Percentiles rank a stretch among this genome's conserved stretches.
Evolutionary conservation across 2,888 invertebrate genomes (phyloP).

Genomic region (Apamea sordens): DNA sequence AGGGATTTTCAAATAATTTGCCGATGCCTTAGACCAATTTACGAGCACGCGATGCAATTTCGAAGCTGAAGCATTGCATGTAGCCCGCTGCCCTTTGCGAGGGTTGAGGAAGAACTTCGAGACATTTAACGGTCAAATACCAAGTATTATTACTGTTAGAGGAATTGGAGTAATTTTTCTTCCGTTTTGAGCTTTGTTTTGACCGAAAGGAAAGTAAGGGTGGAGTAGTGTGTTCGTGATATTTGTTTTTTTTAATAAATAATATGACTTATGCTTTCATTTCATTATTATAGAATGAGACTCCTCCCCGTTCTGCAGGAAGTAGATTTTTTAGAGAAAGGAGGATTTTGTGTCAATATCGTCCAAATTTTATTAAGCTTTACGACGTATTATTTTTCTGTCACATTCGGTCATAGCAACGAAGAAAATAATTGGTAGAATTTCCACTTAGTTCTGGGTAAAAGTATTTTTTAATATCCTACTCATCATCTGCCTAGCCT

Average conservation of each 20-base stretch:
- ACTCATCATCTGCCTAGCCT: no score
- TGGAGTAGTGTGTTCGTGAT: neutral
- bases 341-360: no score
- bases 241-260: constrained; percentile 5
- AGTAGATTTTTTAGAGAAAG: no score
- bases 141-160: constrained; percentile 70
- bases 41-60: constrained; percentile 81
- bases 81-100: constrained; percentile 76
- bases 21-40: constrained; percentile 76
- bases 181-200: constrained; percentile 48
- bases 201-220: constrained; percentile 18
- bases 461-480: no score
- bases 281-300: neutral
- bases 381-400: neutral
- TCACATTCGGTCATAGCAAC: no score
- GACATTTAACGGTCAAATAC: constrained; percentile 78
- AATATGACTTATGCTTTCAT: neutral
- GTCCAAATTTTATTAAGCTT: no score
- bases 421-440: no score
- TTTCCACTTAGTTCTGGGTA: neutral
- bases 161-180: constrained; percentile 60
- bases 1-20: constrained; percentile 79
- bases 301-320: neutral
- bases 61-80: constrained; percentile 73
- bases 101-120: constrained; percentile 68